These are phyloP conservation scores for Helicoverpa zea DNA, from an alignment of 1,140 invertebrate genomes.

Conservation along the genomic window DNA sequence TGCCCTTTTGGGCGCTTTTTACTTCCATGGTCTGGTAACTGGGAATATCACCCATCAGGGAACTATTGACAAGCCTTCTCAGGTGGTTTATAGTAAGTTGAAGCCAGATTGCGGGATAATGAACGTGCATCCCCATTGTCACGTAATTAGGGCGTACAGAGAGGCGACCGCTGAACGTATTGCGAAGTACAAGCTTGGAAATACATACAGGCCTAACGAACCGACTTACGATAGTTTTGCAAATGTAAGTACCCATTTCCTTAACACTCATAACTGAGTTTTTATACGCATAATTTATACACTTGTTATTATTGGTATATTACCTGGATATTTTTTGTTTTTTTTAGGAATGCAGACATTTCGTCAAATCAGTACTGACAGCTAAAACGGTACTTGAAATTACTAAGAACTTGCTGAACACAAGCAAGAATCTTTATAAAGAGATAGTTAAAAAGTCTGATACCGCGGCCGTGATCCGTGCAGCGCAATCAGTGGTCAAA, in stretches of 20 bases:
- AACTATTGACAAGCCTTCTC: conserved; percentile 63
- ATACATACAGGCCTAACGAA: conserved; percentile 78
- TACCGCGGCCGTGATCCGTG: conserved; percentile 58
- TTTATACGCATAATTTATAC: not conserved
- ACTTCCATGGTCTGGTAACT: conserved; percentile 76
- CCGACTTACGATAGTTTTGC: conserved; percentile 76
- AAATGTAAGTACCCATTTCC: conserved; percentile 67
- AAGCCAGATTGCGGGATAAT: conserved; percentile 61
- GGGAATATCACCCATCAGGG: conserved; percentile 70
- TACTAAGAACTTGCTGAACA: conserved; percentile 64
- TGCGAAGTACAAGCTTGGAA: conserved; percentile 76
- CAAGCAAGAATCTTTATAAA: conserved; percentile 63
- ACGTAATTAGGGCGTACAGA: conserved; percentile 70
- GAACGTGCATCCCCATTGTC: conserved; percentile 78
- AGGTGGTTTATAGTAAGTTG: conserved; percentile 62
- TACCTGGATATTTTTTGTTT: not conserved
- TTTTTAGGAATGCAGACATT: conserved; percentile 82
- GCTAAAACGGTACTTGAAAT: conserved; percentile 67
- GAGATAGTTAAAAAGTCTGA: conserved; percentile 57
- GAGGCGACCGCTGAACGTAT: conserved; percentile 66
- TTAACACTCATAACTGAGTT: not conserved
- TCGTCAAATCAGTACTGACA: conserved; percentile 78
- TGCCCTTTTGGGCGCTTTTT: conserved; percentile 73
- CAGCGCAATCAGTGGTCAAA: conserved; percentile 75
- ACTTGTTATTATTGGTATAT: too few relatives aligned